Base-by-base conservation (phyloP, 2,797 vertebrate genomes). In the Spea hammondii region DNA sequence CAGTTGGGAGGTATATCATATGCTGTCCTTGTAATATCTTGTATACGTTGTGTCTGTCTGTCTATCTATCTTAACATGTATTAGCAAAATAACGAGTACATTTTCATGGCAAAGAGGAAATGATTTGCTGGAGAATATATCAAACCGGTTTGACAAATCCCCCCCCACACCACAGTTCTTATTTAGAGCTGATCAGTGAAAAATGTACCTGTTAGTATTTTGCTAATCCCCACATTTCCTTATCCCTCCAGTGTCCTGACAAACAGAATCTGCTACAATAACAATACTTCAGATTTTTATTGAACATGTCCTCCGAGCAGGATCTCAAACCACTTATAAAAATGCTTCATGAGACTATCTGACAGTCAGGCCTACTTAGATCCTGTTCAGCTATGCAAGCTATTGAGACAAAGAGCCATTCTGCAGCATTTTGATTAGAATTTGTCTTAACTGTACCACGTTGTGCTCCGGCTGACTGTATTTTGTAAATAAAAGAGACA, bases 401-500 rank as follows among this genome's bases (percentile, higher is more conserved):
- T 84, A 77, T 79, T 70, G 77, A 77, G 4, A 57, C 65, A 84
- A 86, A 88, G 79, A 62, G 74, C 71, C 55, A 76, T 84, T 77
- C 8, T 83, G 10, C 11, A 77, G 74, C 59, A 82, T 79, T 83
- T 75, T 71, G 78, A 72, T 74, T 82, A 84, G 85, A 86, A 70
- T 4, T 75, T 82, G 85, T 85, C 83, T 79, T 86, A 67, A 81
- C 68, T 82, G 78, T 86, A 82, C 78, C 83, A 84, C 80, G 80
- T 87, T 90, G 87, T 88, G 91, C 86, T 89, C 73, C 8, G 83
- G 84, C 85, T 89, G 85, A 82, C 85, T 83, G 73, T 89, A 85
- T 89, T 92, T 88, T 87, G 87, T 91, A 91, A 92, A 91, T 85
- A 89, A 72, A 85, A 73, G 53, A 89, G 86, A 84, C 86, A 83